These are phyloP conservation scores for Gerris lacustris DNA, from an alignment of 2,888 invertebrate species.

Conservation along the genomic window DNA sequence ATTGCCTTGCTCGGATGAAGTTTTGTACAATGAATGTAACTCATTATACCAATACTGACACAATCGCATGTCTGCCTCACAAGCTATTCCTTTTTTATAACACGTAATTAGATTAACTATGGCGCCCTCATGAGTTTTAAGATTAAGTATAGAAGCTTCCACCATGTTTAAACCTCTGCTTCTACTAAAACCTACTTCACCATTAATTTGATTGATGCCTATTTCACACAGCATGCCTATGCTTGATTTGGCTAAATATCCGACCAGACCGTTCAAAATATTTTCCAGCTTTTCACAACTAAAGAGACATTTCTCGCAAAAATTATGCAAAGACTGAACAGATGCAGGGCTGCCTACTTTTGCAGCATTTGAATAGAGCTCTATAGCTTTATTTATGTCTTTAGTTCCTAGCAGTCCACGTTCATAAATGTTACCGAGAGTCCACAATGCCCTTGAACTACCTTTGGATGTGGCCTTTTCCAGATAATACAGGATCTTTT, in stretches of 20 bases:
- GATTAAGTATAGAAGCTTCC: background rate
- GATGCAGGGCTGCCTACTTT: background rate
- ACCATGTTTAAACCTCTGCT: background rate
- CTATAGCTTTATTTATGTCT: background rate
- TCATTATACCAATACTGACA: background rate
- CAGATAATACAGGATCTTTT: background rate
- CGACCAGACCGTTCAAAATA: background rate
- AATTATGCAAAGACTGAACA: background rate
- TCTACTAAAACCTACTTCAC: background rate
- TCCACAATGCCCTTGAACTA: background rate
- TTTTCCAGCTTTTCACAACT: background rate
- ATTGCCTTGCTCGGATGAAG: background rate
- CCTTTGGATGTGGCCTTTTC: background rate
- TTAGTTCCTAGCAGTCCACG: background rate
- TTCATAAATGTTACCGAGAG: background rate
- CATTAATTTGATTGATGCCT: background rate
- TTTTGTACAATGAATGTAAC: background rate
- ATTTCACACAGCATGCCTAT: background rate
- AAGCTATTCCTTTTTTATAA: background rate
- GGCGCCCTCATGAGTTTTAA: background rate
- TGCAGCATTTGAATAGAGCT: background rate
- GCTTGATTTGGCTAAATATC: background rate
- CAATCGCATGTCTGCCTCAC: background rate
- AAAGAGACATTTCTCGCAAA: background rate
- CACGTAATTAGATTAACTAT: background rate